Evolutionary conservation across 2,113 vertebrate species (phyloP), one percentile per base, ranked within the genome.

Genomic region (Aegithalos caudatus): DNA sequence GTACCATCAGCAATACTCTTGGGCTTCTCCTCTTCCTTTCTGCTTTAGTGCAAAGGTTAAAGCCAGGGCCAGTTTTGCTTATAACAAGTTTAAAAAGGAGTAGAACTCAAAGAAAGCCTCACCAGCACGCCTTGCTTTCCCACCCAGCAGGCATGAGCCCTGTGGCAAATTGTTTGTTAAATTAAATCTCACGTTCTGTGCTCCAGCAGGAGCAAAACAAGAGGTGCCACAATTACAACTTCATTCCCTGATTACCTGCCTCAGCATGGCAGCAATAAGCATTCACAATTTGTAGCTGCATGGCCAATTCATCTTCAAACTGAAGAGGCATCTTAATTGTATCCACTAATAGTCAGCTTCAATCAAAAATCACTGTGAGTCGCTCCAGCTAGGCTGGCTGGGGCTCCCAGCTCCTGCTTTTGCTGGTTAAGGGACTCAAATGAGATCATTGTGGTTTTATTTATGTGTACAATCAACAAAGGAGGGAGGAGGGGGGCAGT

Each of bases 321-420:
- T 93, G 97, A 97, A 97, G 93, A 69, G 13, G 97, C 96, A 94
- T 97, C 97, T 98, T 98, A 98, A 99, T 98, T 98, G 97, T 97
- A 97, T 97, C 95, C 86, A 77, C 94, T 98, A 97, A 97, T 96
- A 95, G 97, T 94, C 95, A 95, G 91, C 96, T 97, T 98, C 95
- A 97, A 97, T 97, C 96, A 94, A 93, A 97, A 97, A 95, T 97
- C 94, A 96, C 94, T 81, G 45, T 47, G 94, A 95, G 94, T 94
- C 64, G 15, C 89, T 97, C 83, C 92, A 86, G 81, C 84, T 31
- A 70, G 57, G 11, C 62, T 84, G 8, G 89, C 91, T 93, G 95
- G 80, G 81, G 89, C 95, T 97, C 89, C 85, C 88, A 78, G 95
- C 85, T 50, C 90, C 93, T 14, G 25, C 84, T 96, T 92, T 11